These are phyloP conservation scores for Diaprepes abbreviatus DNA, from an alignment of 2,888 invertebrate species.

Conservation along the genomic window DNA sequence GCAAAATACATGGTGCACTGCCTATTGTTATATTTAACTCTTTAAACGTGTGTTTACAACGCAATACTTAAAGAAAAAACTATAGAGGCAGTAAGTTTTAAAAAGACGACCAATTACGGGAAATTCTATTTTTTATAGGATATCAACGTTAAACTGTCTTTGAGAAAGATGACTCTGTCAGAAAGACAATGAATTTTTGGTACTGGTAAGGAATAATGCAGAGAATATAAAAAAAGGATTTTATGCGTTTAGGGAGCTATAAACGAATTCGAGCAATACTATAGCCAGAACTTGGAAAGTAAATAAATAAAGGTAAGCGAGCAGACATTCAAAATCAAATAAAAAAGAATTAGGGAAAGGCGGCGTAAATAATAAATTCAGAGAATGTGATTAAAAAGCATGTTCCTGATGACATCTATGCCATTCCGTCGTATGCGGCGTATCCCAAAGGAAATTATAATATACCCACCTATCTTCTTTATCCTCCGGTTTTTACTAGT, in stretches of 20 bases:
- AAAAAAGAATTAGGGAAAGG: conserved; percentile 59
- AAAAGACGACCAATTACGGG: too few species aligned
- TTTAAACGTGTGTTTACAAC: not conserved
- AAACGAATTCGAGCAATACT: not conserved
- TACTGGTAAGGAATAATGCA: too few species aligned
- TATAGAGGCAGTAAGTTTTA: too few species aligned
- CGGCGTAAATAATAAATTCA: conserved; percentile 61
- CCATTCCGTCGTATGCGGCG: conserved; percentile 56
- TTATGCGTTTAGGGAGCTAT: conserved; percentile 6
- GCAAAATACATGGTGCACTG: conserved; percentile 37
- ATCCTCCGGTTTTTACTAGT: conserved; percentile 53
- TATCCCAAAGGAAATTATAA: conserved; percentile 68
- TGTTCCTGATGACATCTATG: conserved; percentile 61
- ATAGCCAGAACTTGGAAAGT: conserved; percentile 38
- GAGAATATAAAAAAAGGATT: not conserved
- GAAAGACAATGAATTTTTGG: too few species aligned
- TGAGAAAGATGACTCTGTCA: too few species aligned
- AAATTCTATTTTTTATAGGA: too few species aligned
- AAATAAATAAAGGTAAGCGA: conserved; percentile 52
- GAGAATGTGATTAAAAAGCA: conserved; percentile 61
- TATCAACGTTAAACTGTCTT: too few species aligned
- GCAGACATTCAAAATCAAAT: conserved; percentile 57
- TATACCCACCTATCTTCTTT: conserved; percentile 61
- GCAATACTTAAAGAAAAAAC: not conserved
- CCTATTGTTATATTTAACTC: conserved; percentile 40